Base-by-base conservation (phyloP, 2,113 vertebrate genomes). In the Siniperca chuatsi region DNA sequence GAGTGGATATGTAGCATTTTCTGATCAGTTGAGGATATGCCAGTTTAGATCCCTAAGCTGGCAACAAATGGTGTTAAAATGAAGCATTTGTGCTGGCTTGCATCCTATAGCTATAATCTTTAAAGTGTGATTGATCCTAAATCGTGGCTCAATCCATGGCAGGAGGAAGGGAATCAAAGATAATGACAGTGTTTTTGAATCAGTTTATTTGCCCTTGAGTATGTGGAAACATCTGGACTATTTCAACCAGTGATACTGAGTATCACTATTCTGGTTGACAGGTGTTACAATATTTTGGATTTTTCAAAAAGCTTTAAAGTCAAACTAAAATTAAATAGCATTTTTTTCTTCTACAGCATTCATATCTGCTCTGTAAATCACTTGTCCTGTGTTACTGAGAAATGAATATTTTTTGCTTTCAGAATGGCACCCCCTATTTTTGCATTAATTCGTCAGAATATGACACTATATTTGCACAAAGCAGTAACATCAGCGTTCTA, bases 1-100 rank as follows among this genome's bases (percentile, higher is more conserved):
- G 25, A 84, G 73, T 67, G 67, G 57, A 87, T 72, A 67, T 71
- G 61, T 61, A 44, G 62, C 0, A 0, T 42, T 80, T 79, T 81
- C 86, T 83, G 58, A 73, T 90, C 37, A 82, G 83, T 77, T 85
- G 62, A 90, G 77, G 65, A 85, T 79, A 78, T 75, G 78, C 81
- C 71, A 83, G 78, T 70, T 87, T 74, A 69, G 64, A 85, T 81
- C 71, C 23, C 54, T 71, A 58, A 69, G 48, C 83, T 91, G 85
- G 88, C 81, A 67, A 42, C 64, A 60, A 68, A 58, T 58, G 25
- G 44, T 79, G 85, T 82, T 80, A 12, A 87, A 88, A 78, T 77
- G 29, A 78, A 83, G 64, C 33, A 20, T 75, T 77, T 82, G 61
- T 52, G 67, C 37, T 79, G 85, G 65, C 74, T 78, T 71, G 40